Evolutionary conservation across 2,888 invertebrate species (phyloP).

Genomic region (Phortica magna): DNA sequence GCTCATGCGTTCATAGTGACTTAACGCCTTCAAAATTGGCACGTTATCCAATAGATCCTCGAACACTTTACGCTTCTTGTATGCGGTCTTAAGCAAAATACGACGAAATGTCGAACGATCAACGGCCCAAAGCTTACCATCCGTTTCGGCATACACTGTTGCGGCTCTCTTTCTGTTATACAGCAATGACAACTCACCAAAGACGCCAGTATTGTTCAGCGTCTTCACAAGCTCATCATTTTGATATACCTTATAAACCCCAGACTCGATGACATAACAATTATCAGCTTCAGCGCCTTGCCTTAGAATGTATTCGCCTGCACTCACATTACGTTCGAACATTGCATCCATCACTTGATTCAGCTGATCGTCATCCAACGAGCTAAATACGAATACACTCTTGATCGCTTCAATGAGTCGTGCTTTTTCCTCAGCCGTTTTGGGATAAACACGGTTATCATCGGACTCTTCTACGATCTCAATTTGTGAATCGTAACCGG

Average conservation of each 20-base stretch:
- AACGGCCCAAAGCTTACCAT: constrained; percentile 98
- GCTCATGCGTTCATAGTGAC: constrained; percentile 98
- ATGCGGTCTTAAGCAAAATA: constrained; percentile 97
- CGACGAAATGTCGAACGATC: constrained; percentile 97
- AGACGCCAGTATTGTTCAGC: constrained; percentile 43
- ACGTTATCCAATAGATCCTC: constrained; percentile 95
- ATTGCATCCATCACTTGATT: constrained; percentile 97
- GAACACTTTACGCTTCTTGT: constrained; percentile 98
- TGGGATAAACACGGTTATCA: constrained; percentile 90
- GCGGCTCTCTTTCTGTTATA: constrained; percentile 83
- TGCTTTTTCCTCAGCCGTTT: constrained; percentile 95
- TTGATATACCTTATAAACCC: constrained; percentile 19
- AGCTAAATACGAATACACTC: constrained; percentile 95
- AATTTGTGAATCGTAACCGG: constrained; percentile 98
- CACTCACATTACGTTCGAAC: constrained; percentile 94
- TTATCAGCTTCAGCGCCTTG: constrained; percentile 99
- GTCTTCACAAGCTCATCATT: background rate
- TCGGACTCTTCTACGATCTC: constrained; percentile 88
- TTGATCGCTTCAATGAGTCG: constrained; percentile 93
- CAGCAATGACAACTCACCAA: too few species aligned
- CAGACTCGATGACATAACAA: constrained; percentile 95
- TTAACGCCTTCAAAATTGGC: constrained; percentile 96
- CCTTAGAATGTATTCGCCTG: constrained; percentile 93
- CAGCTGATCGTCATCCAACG: constrained; percentile 93
- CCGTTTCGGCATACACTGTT: constrained; percentile 89